Percentiles rank a stretch among this genome's conserved stretches.
phyloP scores from a whole-genome alignment of 1,140 invertebrate genomes.

The Acyrthosiphon pisum region DNA sequence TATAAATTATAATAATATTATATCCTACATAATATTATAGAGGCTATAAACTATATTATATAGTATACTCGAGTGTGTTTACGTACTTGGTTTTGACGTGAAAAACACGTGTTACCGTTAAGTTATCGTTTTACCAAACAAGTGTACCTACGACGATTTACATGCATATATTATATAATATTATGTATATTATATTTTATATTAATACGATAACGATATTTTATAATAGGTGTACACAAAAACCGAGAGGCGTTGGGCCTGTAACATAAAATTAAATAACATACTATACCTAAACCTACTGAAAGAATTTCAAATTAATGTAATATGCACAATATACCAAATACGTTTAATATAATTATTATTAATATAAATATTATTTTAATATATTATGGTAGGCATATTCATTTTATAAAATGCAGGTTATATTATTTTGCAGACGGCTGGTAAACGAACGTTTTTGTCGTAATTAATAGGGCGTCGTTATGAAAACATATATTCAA shows the following conservation, averaged over 20 bases:
- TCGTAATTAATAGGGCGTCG: background rate
- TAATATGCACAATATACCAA: background rate
- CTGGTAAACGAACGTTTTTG: background rate
- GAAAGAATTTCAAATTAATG: background rate
- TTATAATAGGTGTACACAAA: background rate
- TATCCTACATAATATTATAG: background rate
- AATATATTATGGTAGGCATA: background rate
- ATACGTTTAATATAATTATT: too few species aligned
- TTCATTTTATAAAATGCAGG: background rate
- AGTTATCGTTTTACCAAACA: slow-evolving; percentile 19
- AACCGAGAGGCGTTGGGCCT: background rate
- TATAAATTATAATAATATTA: background rate
- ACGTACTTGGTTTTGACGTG: background rate
- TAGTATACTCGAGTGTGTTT: background rate
- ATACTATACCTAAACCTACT: background rate
- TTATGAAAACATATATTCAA: background rate
- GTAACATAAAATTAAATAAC: background rate
- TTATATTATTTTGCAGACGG: background rate
- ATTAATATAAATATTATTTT: too few species aligned
- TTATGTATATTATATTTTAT: background rate
- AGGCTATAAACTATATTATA: background rate
- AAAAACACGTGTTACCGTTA: slow-evolving; percentile 28
- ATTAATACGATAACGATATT: slow-evolving; percentile 2
- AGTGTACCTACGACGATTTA: background rate
- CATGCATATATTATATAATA: background rate